Conservation (phyloP, 2,888 invertebrate genomes). For the Clivina fossor region DNA sequence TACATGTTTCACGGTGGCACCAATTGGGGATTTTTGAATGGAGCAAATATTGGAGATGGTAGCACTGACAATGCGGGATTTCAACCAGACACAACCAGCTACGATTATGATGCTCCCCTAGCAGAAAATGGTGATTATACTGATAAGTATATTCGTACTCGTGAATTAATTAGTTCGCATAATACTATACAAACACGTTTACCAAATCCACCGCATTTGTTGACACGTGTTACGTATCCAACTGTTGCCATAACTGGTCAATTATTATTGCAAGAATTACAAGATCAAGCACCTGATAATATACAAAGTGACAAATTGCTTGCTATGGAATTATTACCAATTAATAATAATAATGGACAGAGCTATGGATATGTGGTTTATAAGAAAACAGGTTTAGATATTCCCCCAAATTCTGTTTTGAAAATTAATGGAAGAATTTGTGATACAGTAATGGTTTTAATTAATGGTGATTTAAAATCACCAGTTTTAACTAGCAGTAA, state of each 20-base stretch:
- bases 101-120: constrained; percentile 80
- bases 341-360: constrained; percentile 56
- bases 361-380: constrained; percentile 61
- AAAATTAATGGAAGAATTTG: constrained; percentile 51
- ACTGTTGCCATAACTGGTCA: constrained; percentile 41
- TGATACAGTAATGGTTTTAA: constrained; percentile 56
- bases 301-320: constrained; percentile 35
- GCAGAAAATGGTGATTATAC: constrained; percentile 89
- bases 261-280: constrained; percentile 40
- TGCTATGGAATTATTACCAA: constrained; percentile 49
- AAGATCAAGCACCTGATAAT: constrained; percentile 33
- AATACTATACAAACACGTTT: constrained; percentile 46
- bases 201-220: constrained; percentile 48
- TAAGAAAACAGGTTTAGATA: constrained; percentile 48
- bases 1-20: constrained; percentile 93
- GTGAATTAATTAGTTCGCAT: constrained; percentile 55
- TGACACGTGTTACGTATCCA: constrained; percentile 47
- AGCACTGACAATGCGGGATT: constrained; percentile 35
- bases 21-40: constrained; percentile 69
- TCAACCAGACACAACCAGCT: constrained; percentile 53
- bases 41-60: constrained; percentile 42
- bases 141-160: constrained; percentile 73
- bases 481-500: constrained; percentile 41
- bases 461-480: constrained; percentile 52
- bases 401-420: constrained; percentile 44